Evolutionary conservation across 2,113 vertebrate species (phyloP), one percentile per base, ranked within the genome.

Genomic region (Corvus moneduloides): DNA sequence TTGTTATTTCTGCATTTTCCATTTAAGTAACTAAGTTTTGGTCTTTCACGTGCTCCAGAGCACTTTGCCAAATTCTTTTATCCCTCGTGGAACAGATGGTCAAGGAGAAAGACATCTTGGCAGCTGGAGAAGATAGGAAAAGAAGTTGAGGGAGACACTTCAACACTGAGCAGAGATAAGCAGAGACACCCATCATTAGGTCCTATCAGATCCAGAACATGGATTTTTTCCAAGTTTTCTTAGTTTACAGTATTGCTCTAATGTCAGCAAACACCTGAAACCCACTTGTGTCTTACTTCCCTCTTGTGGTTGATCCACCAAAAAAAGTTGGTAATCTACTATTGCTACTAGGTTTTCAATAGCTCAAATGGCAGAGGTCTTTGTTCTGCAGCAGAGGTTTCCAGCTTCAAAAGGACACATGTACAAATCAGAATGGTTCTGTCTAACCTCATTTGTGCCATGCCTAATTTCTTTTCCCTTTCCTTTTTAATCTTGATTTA

Each of bases 1-100:
- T 95, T 96, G 80, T 80, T 96, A 77, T 96, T 91, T 96, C 87
- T 96, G 54, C 63, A 82, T 91, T 95, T 94, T 89, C 27, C 26
- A 62, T 87, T 79, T 76, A 87, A 96, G 49, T 79, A 72, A 66
- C 33, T 61, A 89, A 63, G 49, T 92, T 95, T 89, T 80, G 85
- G 75, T 67, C 26, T 91, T 96, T 76, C n/a, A 1, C 4, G 1
- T 85, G 32, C 77, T 78, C 22, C 62, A 69, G 46, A 89, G 20
- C 21, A 79, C 33, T 85, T 85, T 48, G 66, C 28, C n/a, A 95
- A 92, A 91, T 76, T 89, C 26, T 64, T 78, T 91, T 62, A 58
- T 87, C 49, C 37, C 62, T 69, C 63, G 83, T 83, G 67, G 55
- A 84, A 75, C 26, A 66, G 23, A 12, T 95, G 80, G 78, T 62